Percentiles rank a stretch among this genome's conserved stretches.
phyloP scores from a whole-genome alignment of 2,888 invertebrate species.

The Xylota segnis region DNA sequence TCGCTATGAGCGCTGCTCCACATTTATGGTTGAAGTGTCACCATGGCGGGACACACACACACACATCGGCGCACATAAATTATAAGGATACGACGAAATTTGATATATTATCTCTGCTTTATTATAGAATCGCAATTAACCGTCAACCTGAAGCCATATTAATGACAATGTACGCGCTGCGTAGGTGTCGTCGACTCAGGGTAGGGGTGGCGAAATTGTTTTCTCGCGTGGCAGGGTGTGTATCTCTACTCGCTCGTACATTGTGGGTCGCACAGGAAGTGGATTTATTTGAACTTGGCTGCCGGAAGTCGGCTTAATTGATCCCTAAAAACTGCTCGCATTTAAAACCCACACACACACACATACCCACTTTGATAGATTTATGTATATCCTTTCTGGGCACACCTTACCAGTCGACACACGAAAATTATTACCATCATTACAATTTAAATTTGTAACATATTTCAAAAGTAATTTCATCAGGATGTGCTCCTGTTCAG shows the following conservation, averaged over 20 bases:
- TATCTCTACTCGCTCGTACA: not conserved
- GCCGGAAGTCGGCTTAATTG: not conserved
- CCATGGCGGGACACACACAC: conserved; percentile 3
- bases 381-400: not conserved
- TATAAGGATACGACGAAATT: conserved; percentile 69
- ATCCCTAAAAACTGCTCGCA: not conserved
- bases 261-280: conserved; percentile 1
- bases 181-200: not conserved
- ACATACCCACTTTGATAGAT: not conserved
- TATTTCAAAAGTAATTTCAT: conserved; percentile 62
- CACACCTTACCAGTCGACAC: not conserved
- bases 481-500: conserved; percentile 27
- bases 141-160: conserved; percentile 73
- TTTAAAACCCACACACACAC: too few species aligned
- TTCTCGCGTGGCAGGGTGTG: not conserved
- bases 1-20: conserved; percentile 18
- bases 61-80: conserved; percentile 40
- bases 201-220: not conserved
- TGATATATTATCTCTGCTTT: conserved; percentile 69
- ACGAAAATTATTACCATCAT: conserved; percentile 36
- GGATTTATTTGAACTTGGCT: not conserved
- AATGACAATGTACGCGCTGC: conserved; percentile 44
- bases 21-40: conserved; percentile 39
- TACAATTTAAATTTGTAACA: conserved; percentile 40
- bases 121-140: conserved; percentile 74